A percentile compares a stretch with the other conserved stretches of the same genome.
These are phyloP conservation scores for Dione juno DNA, from an alignment of 2,888 invertebrate species.

Conservation along the genomic window DNA sequence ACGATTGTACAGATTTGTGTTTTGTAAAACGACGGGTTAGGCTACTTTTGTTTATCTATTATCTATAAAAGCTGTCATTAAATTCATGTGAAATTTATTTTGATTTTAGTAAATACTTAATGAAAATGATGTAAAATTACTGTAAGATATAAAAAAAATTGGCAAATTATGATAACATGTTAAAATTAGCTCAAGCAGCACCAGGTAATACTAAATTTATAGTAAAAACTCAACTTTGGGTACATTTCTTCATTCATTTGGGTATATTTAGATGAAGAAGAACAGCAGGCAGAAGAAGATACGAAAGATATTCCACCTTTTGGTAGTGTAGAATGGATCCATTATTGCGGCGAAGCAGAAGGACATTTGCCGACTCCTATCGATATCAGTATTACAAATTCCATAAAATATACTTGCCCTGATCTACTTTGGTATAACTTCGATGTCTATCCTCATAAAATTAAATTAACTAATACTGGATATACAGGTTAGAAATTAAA, in stretches of 20 bases:
- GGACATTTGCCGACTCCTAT: conserved; percentile 70
- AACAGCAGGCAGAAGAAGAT: conserved; percentile 47
- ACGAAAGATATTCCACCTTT: conserved; percentile 53
- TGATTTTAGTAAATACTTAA: background rate
- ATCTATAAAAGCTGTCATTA: conserved; percentile 1
- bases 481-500: conserved; percentile 78
- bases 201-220: conserved; percentile 1
- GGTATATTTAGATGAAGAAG: conserved; percentile 54
- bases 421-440: conserved; percentile 84
- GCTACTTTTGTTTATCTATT: background rate
- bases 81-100: background rate
- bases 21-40: background rate
- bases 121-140: conserved; percentile 4
- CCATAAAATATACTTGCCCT: conserved; percentile 67
- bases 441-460: conserved; percentile 83
- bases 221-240: background rate
- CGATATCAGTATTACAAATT: conserved; percentile 70
- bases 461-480: conserved; percentile 87
- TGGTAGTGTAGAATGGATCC: conserved; percentile 68
- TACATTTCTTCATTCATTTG: background rate
- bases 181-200: conserved; percentile 5
- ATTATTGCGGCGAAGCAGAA: conserved; percentile 64
- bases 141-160: background rate
- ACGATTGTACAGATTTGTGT: background rate
- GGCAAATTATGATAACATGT: background rate